Evolutionary conservation across 2,113 vertebrate genomes (phyloP).

Genomic region (Larimichthys crocea): DNA sequence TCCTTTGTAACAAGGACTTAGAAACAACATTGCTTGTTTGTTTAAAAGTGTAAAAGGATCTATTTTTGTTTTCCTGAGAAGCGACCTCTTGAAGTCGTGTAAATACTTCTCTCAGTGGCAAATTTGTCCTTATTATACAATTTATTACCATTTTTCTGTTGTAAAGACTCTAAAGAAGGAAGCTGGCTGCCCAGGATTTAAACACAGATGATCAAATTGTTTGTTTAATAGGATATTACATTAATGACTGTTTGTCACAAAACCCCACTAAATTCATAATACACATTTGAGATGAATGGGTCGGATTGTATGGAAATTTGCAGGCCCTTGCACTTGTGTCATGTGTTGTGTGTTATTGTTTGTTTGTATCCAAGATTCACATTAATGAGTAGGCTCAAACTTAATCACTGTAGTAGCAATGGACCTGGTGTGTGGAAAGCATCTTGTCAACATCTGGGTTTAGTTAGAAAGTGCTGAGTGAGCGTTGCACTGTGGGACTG

Average conservation of each 20-base stretch:
- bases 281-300: neutral
- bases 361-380: neutral
- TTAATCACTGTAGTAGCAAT: neutral
- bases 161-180: neutral
- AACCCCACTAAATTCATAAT: neutral
- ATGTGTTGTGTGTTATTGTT: neutral
- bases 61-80: neutral
- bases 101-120: slow-evolving; percentile 26
- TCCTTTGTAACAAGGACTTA: neutral
- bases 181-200: neutral
- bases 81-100: slow-evolving; percentile 17
- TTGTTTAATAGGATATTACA: neutral
- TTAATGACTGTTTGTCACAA: neutral
- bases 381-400: slow-evolving; percentile 6
- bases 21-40: neutral
- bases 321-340: too few relatives aligned
- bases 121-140: neutral
- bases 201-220: neutral
- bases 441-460: slow-evolving; percentile 39
- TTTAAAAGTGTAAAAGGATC: neutral
- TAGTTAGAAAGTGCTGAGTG: slow-evolving; percentile 25
- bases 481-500: neutral
- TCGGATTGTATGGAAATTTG: neutral
- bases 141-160: neutral
- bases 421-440: slow-evolving; percentile 16